Base-by-base conservation (phyloP, 2,888 invertebrate species). In the Eupithecia insigniata region DNA sequence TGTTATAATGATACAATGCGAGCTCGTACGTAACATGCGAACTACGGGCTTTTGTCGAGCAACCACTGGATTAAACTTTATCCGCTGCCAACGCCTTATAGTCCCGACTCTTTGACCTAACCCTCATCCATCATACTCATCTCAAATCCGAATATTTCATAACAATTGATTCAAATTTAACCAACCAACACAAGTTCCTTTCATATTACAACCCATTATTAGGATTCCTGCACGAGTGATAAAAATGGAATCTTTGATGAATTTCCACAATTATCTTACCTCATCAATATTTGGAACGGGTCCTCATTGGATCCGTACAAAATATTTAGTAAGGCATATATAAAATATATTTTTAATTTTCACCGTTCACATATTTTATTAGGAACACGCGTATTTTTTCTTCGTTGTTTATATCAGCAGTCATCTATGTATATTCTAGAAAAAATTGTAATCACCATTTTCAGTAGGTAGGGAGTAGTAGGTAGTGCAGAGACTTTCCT, bases 91-190 rank as follows among this genome's bases (percentile, higher is more conserved):
- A 32, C 18, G 26, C 18, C n/a, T n/a, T 61, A 34, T 61, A 55
- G 26, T 18, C 30, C 51, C n/a, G 43, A 18, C 26, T 26, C 18
- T 66, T 66, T 67, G 43, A 43, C 67, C 34, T 8, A 36, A 67
- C 73, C 70, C 51, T 51, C 16, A 51, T 73, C 70, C 70, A 64
- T 58, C 16, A 1, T 10, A 16, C 32, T 60, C 60, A 30, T 32
- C 16, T 18, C 51, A 60, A 30, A 32, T 12, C 61, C 18, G 3
- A 61, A 61, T 18, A 61, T 32, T 61, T 60, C 58, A 73, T 64
- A 70, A 67, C 72, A 66, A 36, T 60, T 28, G 39, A 16, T 2
- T 28, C 16, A 12, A n/a, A 68, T 22, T 46, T 18, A 28, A 66
- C 7, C 51, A 39, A 22, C n/a, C 22, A 51, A 1, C 22, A 51